Evolutionary conservation across 2,888 invertebrate genomes (phyloP), one percentile per base, ranked within the genome.

Genomic region (Tricholauxania praeusta): DNA sequence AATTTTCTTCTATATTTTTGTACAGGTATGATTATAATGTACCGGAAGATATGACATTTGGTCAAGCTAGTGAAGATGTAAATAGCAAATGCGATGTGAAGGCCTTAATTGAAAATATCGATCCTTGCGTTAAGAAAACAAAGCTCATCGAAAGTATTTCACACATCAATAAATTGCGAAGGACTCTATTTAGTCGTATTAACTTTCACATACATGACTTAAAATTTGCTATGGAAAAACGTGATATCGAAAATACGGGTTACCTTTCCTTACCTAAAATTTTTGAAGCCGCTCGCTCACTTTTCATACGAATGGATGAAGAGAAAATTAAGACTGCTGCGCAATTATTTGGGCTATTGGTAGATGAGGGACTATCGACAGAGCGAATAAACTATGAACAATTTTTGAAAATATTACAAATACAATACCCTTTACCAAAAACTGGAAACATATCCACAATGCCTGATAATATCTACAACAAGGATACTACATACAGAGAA

Each of bases 401-500:
- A 12, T 81, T 85, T 57, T 81, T 80, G 51, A 73, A 76, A 5
- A 55, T 84, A 52, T 68, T 84, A 0, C 77, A 78, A 52, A 75
- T 80, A 2, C 80, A 82, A 53, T 74, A 79, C 64, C 81, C 81
- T 0, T 22, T 84, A 51, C 83, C 83, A 1, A 76, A 74, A 12
- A 78, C 66, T 5, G 78, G 78, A 0, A 77, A 75, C 57, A 75
- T 78, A 12, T 73, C 78, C 0, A 75, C 71, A 0, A 52, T 75
- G 67, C 77, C 80, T 4, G 70, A 72, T 12, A 76, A 79, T 69
- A 28, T 77, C 4, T 78, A 77, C 5, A 76, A 80, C 19, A 80
- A 81, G 71, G 79, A 79, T 1, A 85, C 85, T 0, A 83, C 84
- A 15, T 86, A 86, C 75, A 79, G 82, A 0, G 32, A 78, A 12